Evolutionary conservation across 1,140 invertebrate genomes (phyloP), one percentile per base, ranked within the genome.

Genomic region (Lordiphosa mommai): DNA sequence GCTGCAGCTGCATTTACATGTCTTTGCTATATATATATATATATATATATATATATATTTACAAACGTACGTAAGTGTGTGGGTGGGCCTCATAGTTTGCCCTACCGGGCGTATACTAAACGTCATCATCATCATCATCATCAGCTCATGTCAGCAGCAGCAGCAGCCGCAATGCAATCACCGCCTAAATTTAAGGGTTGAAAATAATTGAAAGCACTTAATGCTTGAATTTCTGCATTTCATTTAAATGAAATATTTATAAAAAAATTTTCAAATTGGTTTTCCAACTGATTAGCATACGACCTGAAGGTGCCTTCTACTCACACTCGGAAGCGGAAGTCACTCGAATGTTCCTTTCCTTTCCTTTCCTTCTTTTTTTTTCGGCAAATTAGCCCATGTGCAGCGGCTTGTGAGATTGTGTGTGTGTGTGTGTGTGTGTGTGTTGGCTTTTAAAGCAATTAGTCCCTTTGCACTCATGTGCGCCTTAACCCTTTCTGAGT

Each of bases 291-390:
- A 74, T 69, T 69, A 69, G 59, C 59, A 74, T 10, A 36, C 30
- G 36, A 3, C 13, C 20, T 10, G 17, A 16, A 13, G 12, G 2
- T 32, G 9, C 20, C 20, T 23, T 6, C 20, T 23, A 17, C 5
- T 6, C n/a, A 27, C 52, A n/a, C n/a, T n/a, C n/a, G 77, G 76
- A 82, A 82, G 43, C 76, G 76, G 77, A 82, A 82, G 67, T 82
- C 72, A 84, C 67, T 84, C 72, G 59, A 4, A 23, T 6, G 20
- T 23, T 23, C 20, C 20, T 23, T 6, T 5, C 4, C 3, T 34
- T 48, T 27, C 6, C n/a, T 30, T 55, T 44, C 36, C 8, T 47
- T 5, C 2, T 16, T 32, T 13, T 20, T 29, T 48, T 50, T 46
- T 36, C 17, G 41, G 41, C 48, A 49, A 71, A 80, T 82, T 80